phyloP scores from a whole-genome alignment of 2,113 vertebrate genomes.

The Microtus richardsoni region DNA sequence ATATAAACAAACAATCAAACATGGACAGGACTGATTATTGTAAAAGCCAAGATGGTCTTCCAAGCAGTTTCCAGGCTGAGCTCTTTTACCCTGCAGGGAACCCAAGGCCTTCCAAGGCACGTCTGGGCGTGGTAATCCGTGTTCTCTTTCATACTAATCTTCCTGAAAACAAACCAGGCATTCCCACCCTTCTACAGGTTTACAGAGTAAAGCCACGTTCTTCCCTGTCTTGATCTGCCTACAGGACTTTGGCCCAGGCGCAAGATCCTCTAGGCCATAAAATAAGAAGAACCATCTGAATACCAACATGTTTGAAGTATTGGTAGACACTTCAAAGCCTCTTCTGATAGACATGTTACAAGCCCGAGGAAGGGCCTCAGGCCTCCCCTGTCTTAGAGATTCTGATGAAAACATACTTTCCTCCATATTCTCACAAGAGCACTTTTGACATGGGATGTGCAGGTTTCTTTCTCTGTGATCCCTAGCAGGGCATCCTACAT shows the following conservation, averaged over 20 bases:
- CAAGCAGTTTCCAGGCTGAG: not conserved
- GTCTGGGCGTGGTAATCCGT: not conserved
- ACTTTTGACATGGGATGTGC: not conserved
- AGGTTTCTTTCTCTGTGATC: not conserved
- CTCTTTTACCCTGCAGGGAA: not conserved
- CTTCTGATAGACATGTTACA: not conserved
- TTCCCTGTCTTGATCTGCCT: not conserved
- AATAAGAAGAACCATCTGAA: not conserved
- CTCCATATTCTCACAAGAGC: not conserved
- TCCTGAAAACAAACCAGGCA: not conserved
- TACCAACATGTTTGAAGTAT: not conserved
- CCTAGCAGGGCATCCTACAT: not conserved
- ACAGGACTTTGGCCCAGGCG: not conserved
- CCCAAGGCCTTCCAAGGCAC: not conserved
- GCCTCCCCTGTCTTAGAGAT: not conserved
- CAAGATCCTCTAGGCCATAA: not conserved
- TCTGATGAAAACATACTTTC: not conserved
- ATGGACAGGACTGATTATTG: not conserved
- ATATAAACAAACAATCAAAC: not conserved
- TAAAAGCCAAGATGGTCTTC: slow-evolving; percentile 10
- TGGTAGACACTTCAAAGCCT: not conserved
- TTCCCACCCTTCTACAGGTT: not conserved
- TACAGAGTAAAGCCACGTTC: not conserved
- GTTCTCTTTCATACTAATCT: not conserved
- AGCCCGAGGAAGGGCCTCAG: not conserved